A percentile compares a stretch with the other conserved stretches of the same genome.
Evolutionary conservation across 2,888 invertebrate genomes (phyloP).

Genomic region (Syrista parreyssii): DNA sequence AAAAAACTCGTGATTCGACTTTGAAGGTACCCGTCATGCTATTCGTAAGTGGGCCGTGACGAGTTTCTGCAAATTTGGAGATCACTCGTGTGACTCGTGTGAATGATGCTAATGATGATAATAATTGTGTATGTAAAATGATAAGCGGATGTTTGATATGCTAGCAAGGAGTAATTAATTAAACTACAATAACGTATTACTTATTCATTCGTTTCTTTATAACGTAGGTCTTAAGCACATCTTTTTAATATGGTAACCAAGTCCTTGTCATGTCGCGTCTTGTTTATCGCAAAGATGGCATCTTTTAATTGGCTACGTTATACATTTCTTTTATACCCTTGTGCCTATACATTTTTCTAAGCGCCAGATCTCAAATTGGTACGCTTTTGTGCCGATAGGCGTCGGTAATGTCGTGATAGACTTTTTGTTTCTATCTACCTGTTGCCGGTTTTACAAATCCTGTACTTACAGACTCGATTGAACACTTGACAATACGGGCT

Average conservation of each 20-base stretch:
- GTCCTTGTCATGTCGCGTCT: conserved; percentile 36
- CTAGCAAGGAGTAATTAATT: conserved; percentile 19
- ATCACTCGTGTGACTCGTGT: conserved; percentile 15
- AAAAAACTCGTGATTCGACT: not conserved
- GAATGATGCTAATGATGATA: conserved; percentile 27
- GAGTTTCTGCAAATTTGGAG: not conserved
- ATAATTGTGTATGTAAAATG: conserved; percentile 26
- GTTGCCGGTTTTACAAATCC: not conserved
- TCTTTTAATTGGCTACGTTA: not conserved
- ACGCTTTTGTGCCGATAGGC: not conserved
- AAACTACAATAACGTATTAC: conserved; percentile 39
- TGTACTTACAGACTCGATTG: not conserved
- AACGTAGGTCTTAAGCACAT: conserved; percentile 42
- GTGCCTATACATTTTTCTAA: not conserved
- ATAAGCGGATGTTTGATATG: conserved; percentile 29
- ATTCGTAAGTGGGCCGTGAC: not conserved
- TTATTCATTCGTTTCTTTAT: conserved; percentile 48
- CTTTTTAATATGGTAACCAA: conserved; percentile 28
- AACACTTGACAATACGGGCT: not conserved
- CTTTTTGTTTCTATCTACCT: not conserved
- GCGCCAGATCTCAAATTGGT: not conserved
- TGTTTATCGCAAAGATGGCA: conserved; percentile 40
- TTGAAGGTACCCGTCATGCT: not conserved
- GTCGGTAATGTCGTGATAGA: not conserved
- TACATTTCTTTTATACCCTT: not conserved